These are phyloP conservation scores for Pogonocichla stellata DNA, from an alignment of 2,113 vertebrate species.

Conservation along the genomic window DNA sequence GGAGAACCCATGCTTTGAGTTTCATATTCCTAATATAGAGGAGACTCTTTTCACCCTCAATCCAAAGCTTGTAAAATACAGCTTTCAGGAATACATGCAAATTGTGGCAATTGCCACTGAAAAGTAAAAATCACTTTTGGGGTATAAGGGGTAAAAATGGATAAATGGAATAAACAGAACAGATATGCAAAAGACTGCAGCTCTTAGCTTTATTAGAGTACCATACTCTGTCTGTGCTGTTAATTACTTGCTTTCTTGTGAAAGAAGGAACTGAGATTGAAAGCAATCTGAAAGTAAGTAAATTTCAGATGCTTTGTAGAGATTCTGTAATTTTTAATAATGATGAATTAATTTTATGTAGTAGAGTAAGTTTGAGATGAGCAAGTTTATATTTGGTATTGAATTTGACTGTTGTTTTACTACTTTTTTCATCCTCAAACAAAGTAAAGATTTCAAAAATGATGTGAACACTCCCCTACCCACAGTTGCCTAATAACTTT, in stretches of 20 bases:
- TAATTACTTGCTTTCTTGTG: background rate
- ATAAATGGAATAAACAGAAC: background rate
- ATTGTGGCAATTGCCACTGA: background rate
- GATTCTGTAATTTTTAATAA: background rate
- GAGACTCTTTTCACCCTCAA: background rate
- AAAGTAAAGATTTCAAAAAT: background rate
- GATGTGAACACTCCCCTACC: rapidly evolving
- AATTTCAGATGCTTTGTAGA: background rate
- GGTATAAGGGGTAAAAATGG: background rate
- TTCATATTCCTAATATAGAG: background rate
- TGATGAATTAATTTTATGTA: background rate
- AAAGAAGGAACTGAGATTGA: background rate
- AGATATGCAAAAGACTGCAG: background rate
- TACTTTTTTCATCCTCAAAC: background rate
- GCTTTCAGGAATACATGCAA: background rate
- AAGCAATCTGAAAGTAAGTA: background rate
- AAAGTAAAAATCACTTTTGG: background rate
- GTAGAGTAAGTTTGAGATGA: background rate
- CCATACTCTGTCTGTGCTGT: background rate
- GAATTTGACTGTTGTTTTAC: background rate
- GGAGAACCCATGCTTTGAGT: background rate
- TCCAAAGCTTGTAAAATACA: background rate
- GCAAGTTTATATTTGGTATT: background rate
- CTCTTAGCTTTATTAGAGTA: background rate
- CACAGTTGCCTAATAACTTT: background rate